Evolutionary conservation across 2,888 invertebrate genomes (phyloP).

Genomic region (Erebia ligea): DNA sequence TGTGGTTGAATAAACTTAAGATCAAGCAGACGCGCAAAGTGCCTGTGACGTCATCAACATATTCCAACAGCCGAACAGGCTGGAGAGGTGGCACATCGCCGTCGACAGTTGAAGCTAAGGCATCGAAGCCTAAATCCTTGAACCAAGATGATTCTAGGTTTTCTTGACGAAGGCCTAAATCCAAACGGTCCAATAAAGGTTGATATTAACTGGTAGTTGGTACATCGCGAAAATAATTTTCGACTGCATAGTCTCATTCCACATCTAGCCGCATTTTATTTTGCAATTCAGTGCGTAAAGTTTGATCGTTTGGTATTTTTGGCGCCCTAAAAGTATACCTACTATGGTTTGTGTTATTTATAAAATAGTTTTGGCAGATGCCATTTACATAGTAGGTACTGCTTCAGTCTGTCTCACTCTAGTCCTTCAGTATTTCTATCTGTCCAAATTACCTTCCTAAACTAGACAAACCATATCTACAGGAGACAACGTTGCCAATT

Average conservation of each 20-base stretch:
- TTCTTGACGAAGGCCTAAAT: conserved; percentile 61
- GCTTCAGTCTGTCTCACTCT: no score
- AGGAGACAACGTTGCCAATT: no score
- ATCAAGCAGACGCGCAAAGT: conserved; percentile 75
- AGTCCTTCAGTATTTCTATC: no score
- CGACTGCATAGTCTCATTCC: not conserved
- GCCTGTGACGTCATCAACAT: conserved; percentile 76
- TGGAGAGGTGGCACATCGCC: conserved; percentile 52
- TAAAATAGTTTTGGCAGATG: no score
- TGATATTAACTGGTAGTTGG: conserved; percentile 3
- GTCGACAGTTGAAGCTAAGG: conserved; percentile 59
- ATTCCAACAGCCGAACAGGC: conserved; percentile 66
- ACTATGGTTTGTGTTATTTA: no score
- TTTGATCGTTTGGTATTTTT: no score
- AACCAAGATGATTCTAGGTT: conserved; percentile 69
- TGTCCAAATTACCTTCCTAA: no score
- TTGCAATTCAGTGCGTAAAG: no score
- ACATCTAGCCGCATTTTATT: not conserved
- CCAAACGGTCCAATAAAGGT: conserved; percentile 34
- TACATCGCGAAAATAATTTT: not conserved
- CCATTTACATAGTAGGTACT: no score
- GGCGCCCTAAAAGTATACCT: no score
- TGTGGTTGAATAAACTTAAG: conserved; percentile 80
- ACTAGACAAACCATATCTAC: no score
- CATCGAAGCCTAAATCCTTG: conserved; percentile 68